Percentiles rank a stretch among this genome's conserved stretches.
Evolutionary conservation across 1,140 invertebrate species (phyloP).

Genomic region (Heliconius hewitsoni): DNA sequence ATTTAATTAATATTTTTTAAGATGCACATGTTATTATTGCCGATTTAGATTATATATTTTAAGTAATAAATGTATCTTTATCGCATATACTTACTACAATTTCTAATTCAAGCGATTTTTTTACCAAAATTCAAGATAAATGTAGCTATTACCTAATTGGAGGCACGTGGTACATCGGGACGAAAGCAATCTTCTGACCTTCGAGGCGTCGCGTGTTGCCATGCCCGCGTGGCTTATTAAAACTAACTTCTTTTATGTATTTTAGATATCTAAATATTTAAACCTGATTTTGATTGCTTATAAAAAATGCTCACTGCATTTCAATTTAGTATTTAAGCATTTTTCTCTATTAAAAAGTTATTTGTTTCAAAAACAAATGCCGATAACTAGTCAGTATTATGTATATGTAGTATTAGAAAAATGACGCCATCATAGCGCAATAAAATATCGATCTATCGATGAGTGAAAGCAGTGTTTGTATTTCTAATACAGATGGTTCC

Average conservation of each 20-base stretch:
- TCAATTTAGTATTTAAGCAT: too few species aligned
- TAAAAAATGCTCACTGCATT: too few species aligned
- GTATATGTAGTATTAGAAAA: not conserved
- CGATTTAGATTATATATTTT: not conserved
- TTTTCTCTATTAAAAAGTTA: too few species aligned
- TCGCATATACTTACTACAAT: not conserved
- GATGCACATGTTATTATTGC: not conserved
- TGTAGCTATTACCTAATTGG: constrained; percentile 6
- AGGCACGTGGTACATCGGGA: constrained; percentile 24
- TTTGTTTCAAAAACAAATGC: not conserved
- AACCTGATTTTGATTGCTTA: too few species aligned
- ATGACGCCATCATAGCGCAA: not conserved
- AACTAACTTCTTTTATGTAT: not conserved
- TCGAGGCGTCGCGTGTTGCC: constrained; percentile 27
- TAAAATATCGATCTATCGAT: not conserved
- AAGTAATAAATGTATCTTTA: not conserved
- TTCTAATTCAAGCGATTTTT: not conserved
- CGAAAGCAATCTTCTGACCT: constrained; percentile 25
- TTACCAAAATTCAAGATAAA: constrained; percentile 1
- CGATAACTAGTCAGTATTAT: not conserved
- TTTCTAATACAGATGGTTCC: not conserved
- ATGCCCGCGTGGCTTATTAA: constrained; percentile 18
- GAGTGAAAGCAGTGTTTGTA: not conserved
- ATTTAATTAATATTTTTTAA: not conserved
- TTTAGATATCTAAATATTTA: not conserved